Evolutionary conservation across 2,888 invertebrate genomes (phyloP).

Genomic region (Drosophila antonietae): DNA sequence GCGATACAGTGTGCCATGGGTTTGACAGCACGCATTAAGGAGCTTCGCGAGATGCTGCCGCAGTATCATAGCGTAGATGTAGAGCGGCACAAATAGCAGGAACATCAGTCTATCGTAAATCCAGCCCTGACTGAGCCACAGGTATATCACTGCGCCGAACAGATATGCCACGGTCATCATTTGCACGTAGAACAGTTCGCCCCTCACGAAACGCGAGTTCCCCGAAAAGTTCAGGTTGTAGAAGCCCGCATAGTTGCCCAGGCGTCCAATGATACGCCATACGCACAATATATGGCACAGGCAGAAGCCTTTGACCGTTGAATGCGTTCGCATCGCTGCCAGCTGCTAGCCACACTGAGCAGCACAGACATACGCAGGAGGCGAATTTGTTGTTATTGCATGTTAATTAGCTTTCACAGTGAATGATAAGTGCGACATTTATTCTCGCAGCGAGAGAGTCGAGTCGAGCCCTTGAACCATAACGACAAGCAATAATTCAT

Average conservation of each 20-base stretch:
- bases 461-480: constrained; percentile 28
- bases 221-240: constrained; percentile 49
- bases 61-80: constrained; percentile 49
- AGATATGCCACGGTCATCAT: constrained; percentile 37
- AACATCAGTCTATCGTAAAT: constrained; percentile 47
- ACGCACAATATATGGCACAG: constrained; percentile 59
- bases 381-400: background rate
- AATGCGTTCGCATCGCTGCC: constrained; percentile 42
- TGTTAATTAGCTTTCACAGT: constrained; percentile 32
- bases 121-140: constrained; percentile 55
- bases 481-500: constrained; percentile 68
- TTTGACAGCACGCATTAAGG: constrained; percentile 41
- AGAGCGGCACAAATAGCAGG: constrained; percentile 52
- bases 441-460: constrained; percentile 4
- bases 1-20: constrained; percentile 34
- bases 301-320: constrained; percentile 54
- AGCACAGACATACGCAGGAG: background rate
- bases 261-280: constrained; percentile 41
- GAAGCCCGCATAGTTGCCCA: constrained; percentile 58
- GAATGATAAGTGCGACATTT: constrained; percentile 26
- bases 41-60: constrained; percentile 42
- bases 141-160: constrained; percentile 29
- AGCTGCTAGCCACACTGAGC: constrained; percentile 39
- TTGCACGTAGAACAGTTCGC: constrained; percentile 62
- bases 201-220: constrained; percentile 29